Percentiles rank a stretch among this genome's conserved stretches.
phyloP scores from a whole-genome alignment of 2,113 vertebrate species.

The Plestiodon gilberti region DNA sequence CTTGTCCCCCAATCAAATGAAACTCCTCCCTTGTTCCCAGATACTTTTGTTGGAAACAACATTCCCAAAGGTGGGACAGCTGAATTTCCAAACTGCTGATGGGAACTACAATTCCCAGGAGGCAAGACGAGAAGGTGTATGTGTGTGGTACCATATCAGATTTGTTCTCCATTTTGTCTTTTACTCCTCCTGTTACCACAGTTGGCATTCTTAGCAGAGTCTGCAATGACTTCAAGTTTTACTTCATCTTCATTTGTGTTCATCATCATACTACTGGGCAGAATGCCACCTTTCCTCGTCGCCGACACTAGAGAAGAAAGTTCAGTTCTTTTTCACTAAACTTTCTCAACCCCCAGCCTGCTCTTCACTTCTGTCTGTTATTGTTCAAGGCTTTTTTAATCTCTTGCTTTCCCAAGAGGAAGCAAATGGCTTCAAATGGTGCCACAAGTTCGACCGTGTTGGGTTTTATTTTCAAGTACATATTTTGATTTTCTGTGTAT shows the following conservation, averaged over 20 bases:
- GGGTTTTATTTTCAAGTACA: background rate
- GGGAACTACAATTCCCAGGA: background rate
- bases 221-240: conserved; percentile 19
- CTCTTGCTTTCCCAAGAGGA: background rate
- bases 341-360: background rate
- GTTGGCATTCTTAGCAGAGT: background rate
- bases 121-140: background rate
- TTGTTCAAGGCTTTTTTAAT: background rate
- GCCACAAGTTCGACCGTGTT: background rate
- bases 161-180: background rate
- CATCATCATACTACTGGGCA: background rate
- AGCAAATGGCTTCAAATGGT: background rate
- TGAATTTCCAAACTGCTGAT: background rate
- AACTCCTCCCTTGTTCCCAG: background rate
- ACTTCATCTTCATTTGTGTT: conserved; percentile 13
- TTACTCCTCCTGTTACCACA: background rate
- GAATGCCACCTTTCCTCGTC: background rate
- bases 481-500: background rate
- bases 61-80: background rate
- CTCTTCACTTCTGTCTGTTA: background rate
- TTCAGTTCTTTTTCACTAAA: background rate
- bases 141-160: background rate
- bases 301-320: background rate
- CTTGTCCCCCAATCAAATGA: background rate
- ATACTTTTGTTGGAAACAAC: background rate